Percentiles rank a stretch among this genome's conserved stretches.
These are phyloP conservation scores for Steatornis caripensis DNA, from an alignment of 2,113 vertebrate genomes.

Conservation along the genomic window DNA sequence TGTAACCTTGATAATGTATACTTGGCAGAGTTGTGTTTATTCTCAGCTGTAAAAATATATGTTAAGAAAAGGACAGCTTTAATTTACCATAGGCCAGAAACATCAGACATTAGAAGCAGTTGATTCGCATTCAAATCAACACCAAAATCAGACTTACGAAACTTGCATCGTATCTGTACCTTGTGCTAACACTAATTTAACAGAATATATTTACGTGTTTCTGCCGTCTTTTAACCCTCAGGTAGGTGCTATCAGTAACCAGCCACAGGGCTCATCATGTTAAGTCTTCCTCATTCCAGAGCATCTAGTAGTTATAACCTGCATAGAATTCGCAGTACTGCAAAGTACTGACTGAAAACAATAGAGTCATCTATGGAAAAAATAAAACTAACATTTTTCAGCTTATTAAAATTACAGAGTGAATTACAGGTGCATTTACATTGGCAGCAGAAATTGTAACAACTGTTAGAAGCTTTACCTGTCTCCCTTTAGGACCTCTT, in stretches of 20 bases:
- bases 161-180: not conserved
- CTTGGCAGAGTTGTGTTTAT: not conserved
- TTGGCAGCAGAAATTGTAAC: not conserved
- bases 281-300: not conserved
- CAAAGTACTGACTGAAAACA: not conserved
- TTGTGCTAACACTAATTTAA: not conserved
- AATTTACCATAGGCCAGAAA: constrained; percentile 4
- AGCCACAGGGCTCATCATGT: not conserved
- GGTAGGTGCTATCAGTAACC: not conserved
- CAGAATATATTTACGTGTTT: not conserved
- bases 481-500: constrained; percentile 89
- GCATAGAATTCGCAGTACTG: not conserved
- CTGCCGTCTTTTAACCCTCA: not conserved
- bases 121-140: not conserved
- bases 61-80: constrained; percentile 3
- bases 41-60: constrained; percentile 24
- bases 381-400: not conserved
- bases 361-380: not conserved
- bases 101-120: not conserved
- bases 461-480: constrained; percentile 69
- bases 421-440: not conserved
- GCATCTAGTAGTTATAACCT: not conserved
- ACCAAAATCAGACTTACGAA: not conserved
- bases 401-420: not conserved
- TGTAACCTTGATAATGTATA: not conserved